Percentiles rank a stretch among this genome's conserved stretches.
Conservation (phyloP, 1,140 invertebrate species). For the Ephestia elutella region DNA sequence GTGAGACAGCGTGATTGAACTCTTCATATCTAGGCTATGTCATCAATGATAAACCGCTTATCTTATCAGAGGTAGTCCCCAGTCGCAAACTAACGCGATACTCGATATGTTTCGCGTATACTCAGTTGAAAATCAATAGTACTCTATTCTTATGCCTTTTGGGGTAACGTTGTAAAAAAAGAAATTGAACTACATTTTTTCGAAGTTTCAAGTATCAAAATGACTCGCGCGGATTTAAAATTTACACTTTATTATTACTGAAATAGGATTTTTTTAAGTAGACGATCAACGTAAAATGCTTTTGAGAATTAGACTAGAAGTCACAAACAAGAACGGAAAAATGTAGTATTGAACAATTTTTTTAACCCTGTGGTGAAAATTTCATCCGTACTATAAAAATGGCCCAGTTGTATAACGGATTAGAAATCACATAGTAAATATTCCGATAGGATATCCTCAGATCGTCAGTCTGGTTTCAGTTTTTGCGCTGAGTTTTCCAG, state of each 20-base stretch:
- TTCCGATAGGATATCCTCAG: conserved; percentile 1
- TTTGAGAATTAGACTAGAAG: no score
- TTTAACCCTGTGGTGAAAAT: no score
- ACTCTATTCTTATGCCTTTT: not conserved
- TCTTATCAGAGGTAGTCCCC: conserved; percentile 31
- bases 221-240: not conserved
- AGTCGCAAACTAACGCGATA: conserved; percentile 16
- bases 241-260: no score
- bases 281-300: no score
- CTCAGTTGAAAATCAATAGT: not conserved
- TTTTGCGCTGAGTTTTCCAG: not conserved
- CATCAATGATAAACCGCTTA: conserved; percentile 30
- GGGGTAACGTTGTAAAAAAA: not conserved
- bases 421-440: not conserved
- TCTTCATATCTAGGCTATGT: conserved; percentile 27
- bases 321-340: no score
- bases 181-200: not conserved
- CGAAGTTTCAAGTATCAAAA: not conserved
- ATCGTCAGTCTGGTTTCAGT: not conserved
- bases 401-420: not conserved
- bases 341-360: no score
- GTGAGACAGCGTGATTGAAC: not conserved
- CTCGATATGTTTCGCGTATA: not conserved
- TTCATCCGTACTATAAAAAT: no score
- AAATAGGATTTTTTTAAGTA: no score